Evolutionary conservation across 2,888 invertebrate genomes (phyloP).

Genomic region (Caenorhabditis plicata): DNA sequence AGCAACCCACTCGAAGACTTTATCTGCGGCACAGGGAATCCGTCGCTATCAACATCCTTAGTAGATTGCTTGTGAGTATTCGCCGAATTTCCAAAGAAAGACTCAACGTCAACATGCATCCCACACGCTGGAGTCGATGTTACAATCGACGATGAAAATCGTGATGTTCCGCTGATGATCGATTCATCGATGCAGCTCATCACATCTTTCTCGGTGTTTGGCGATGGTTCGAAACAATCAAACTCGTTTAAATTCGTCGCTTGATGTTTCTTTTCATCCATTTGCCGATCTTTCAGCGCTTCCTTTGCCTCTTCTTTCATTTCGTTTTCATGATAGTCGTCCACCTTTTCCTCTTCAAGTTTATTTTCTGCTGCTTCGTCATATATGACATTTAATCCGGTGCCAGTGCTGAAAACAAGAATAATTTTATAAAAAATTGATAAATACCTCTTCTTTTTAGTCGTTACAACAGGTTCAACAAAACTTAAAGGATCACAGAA

Average conservation of each 20-base stretch:
- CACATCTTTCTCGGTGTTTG: background rate
- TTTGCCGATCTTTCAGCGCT: background rate
- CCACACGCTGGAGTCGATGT: constrained; percentile 20
- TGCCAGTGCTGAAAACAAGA: background rate
- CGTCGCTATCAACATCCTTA: too few species aligned
- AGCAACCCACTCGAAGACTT: too few species aligned
- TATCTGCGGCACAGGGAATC: too few species aligned
- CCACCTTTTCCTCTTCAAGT: background rate
- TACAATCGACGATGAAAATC: constrained; percentile 4
- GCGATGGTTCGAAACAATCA: background rate
- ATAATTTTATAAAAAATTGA: too few species aligned
- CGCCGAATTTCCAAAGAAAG: constrained; percentile 18
- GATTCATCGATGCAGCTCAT: constrained; percentile 12
- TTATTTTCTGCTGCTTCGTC: constrained; percentile 1
- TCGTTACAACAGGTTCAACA: background rate
- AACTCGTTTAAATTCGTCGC: background rate
- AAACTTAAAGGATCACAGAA: constrained; percentile 17
- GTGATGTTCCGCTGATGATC: background rate
- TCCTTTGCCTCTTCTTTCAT: background rate
- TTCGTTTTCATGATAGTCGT: too few species aligned
- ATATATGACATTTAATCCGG: constrained; percentile 11
- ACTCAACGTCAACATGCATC: constrained; percentile 13
- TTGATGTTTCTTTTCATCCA: background rate
- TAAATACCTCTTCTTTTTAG: background rate
- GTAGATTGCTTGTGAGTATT: constrained; percentile 1